Evolutionary conservation across 2,888 invertebrate species (phyloP).

Genomic region (Hartigia nigra): DNA sequence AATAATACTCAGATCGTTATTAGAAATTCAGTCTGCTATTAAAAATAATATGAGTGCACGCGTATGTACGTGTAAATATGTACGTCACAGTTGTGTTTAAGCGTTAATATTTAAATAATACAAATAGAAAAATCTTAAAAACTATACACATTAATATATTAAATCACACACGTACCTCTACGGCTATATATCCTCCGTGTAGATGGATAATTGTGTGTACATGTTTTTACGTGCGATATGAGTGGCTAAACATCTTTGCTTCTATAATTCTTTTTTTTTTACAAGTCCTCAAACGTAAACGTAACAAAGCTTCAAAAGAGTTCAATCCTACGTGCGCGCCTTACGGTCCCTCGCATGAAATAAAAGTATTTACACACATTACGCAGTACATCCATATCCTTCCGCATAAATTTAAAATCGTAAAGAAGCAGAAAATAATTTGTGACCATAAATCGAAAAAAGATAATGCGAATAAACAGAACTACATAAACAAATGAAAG

Average conservation of each 20-base stretch:
- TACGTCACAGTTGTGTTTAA: neutral
- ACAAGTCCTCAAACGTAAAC: conserved; percentile 31
- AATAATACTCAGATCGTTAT: conserved; percentile 38
- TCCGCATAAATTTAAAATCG: neutral
- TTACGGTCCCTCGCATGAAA: neutral
- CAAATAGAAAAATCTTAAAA: conserved; percentile 38
- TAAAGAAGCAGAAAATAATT: neutral
- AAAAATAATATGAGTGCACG: conserved; percentile 32
- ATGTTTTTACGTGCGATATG: neutral
- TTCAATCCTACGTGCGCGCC: neutral
- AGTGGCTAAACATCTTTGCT: conserved; percentile 22
- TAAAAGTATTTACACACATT: neutral
- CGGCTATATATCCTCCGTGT: conserved; percentile 26
- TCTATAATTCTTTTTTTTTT: conserved; percentile 12
- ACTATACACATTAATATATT: conserved; percentile 33
- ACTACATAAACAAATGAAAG: neutral
- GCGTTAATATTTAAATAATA: conserved; percentile 35
- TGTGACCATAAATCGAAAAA: neutral
- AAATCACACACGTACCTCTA: conserved; percentile 34
- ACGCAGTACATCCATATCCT: neutral
- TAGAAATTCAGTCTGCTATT: conserved; percentile 40
- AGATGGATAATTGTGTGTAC: neutral
- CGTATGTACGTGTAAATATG: neutral
- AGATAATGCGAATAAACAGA: neutral
- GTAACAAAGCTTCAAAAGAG: conserved; percentile 22